Evolutionary conservation across 2,113 vertebrate species (phyloP), one percentile per base, ranked within the genome.

Genomic region (Ammodytes dubius): DNA sequence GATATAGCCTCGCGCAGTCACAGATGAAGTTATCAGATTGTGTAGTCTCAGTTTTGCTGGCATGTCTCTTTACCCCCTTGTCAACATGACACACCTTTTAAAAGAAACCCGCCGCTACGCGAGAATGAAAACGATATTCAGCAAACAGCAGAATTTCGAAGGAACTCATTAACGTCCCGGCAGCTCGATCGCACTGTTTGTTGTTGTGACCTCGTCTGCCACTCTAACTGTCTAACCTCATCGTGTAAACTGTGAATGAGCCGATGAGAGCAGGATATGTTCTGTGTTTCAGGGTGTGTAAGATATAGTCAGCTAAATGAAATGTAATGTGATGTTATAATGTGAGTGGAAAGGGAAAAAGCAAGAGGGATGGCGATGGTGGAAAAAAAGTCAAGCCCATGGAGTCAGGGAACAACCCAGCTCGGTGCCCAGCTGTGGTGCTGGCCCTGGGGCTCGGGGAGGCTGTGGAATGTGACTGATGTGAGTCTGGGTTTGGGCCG

Each of bases 401-500:
- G 46, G 67, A 84, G 72, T 76, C 70, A 73, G 80, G 43, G 79
- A 81, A 46, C 71, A 75, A 79, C 74, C 70, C 56, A 79, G 83
- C 79, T 79, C 39, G 65, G 83, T 87, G 79, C 89, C 91, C 88
- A 93, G 92, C 91, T 93, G 93, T 82, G 89, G 80, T 74, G 70
- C 81, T 76, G 58, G 74, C 89, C 84, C 63, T 19, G 74, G 91
- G 86, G 84, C 74, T 85, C 61, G n/a, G 46, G 77, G 86, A 77
- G 87, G 69, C 88, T 85, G 77, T 84, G 91, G 93, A 92, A 93
- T 94, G 92, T 57, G 81, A 86, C 76, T 91, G 83, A 92, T 81
- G 89, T 64, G 86, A 88, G 78, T 87, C 72, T 88, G 80, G 79
- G 70, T 85, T 89, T 49, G 79, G 76, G 83, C 87, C 75, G 84